Evolutionary conservation across 2,888 invertebrate genomes (phyloP), one percentile per base, ranked within the genome.

Genomic region (Epirrita christyi): DNA sequence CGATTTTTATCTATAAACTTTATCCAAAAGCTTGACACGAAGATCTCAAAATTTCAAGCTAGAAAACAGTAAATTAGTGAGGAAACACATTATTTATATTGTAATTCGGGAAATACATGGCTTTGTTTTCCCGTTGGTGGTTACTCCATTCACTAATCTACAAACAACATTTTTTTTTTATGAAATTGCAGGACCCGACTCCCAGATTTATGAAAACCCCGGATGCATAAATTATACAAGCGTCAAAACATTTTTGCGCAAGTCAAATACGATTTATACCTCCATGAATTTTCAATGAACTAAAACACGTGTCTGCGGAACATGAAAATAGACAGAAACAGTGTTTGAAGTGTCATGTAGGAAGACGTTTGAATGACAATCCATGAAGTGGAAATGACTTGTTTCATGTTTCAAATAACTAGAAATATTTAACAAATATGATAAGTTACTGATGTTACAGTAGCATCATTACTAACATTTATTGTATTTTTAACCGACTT

Each of bases 341-440:
- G 32, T 55, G 61, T 63, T 63, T 66, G 59, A 48, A 63, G 61
- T 61, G 59, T 58, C 66, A 49, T 56, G 51, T 55, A 37, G 13
- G 27, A 44, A 27, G 66, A 63, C 63, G 43, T 55, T 59, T 66
- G 59, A 63, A 56, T 61, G 66, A 66, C 66, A 61, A 38, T 55
- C 36, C 55, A 28, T 46, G 38, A 49, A 50, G 46, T 53, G 11
- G 37, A 36, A 42, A 36, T 29, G 44, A 29, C 43, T 15, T 41
- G 13, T 21, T 28, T 14, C 3, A 42, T 13, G 29, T 41, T 32
- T 32, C 8, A n/a, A n/a, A n/a, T n/a, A n/a, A 32, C 32, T 32
- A 10, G 7, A 10, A 32, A 8, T 32, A 32, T 32, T 32, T 32
- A 32, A 8, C 32, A 32, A 32, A 32, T 10, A 7, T 32, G 32